Evolutionary conservation across 2,113 vertebrate species (phyloP).

Genomic region (Hylia prasina): DNA sequence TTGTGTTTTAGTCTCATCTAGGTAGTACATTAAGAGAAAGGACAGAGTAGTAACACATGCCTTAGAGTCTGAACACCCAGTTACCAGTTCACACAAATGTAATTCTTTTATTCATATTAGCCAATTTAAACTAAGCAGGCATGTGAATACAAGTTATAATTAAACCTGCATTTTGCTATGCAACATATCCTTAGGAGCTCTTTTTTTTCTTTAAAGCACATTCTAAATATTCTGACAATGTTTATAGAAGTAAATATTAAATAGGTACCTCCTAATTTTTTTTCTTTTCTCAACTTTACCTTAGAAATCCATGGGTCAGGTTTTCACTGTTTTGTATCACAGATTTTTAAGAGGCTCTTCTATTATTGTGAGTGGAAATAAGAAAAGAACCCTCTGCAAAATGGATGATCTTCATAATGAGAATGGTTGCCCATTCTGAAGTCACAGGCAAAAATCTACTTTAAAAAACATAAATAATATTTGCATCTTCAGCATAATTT

Average conservation of each 20-base stretch:
- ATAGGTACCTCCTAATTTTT: neutral
- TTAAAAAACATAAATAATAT: neutral
- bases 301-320: neutral
- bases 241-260: neutral
- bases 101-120: neutral
- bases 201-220: neutral
- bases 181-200: neutral
- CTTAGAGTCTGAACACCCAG: neutral
- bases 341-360: neutral
- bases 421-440: neutral
- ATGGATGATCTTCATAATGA: neutral
- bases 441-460: neutral
- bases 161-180: neutral
- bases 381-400: neutral
- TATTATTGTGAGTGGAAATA: neutral
- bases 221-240: neutral
- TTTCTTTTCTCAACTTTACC: neutral
- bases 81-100: neutral
- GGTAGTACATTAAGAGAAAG: neutral
- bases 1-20: neutral
- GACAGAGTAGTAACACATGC: neutral
- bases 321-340: neutral
- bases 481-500: neutral
- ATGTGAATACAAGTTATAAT: neutral
- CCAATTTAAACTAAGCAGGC: neutral